phyloP scores from a whole-genome alignment of 2,113 vertebrate genomes.

The Notiomystis cincta region DNA sequence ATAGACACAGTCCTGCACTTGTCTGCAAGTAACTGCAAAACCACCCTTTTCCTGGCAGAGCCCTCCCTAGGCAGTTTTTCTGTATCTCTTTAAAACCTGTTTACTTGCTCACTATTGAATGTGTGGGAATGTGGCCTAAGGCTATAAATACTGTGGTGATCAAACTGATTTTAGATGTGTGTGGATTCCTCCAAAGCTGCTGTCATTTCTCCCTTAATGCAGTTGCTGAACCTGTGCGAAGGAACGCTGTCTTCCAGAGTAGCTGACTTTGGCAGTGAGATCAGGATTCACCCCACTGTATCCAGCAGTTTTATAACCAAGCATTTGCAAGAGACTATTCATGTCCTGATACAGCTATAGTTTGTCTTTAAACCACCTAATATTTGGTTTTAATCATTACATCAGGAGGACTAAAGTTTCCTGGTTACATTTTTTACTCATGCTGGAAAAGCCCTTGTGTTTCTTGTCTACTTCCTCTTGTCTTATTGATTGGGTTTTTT shows the following conservation, averaged over 20 bases:
- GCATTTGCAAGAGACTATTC: not conserved
- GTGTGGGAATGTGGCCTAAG: conserved; percentile 11
- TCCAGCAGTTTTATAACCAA: not conserved
- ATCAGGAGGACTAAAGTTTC: not conserved
- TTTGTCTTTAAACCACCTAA: not conserved
- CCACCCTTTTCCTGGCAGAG: not conserved
- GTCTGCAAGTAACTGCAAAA: not conserved
- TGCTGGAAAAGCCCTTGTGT: not conserved
- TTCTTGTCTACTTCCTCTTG: not conserved
- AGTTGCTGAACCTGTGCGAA: not conserved
- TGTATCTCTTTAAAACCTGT: conserved; percentile 38
- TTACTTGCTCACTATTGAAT: not conserved
- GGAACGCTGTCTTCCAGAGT: not conserved
- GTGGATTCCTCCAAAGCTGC: conserved; percentile 28
- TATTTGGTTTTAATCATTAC: not conserved
- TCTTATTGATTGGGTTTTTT: not conserved
- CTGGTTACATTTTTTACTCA: not conserved
- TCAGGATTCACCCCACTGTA: not conserved
- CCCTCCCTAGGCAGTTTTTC: conserved; percentile 7
- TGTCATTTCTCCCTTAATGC: not conserved
- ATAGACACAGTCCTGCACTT: not conserved
- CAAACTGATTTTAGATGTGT: conserved; percentile 26
- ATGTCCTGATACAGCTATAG: not conserved
- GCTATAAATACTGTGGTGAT: conserved; percentile 22
- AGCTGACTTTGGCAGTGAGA: not conserved